These are phyloP conservation scores for Colostygia pectinataria DNA, from an alignment of 2,888 invertebrate species.

Conservation along the genomic window DNA sequence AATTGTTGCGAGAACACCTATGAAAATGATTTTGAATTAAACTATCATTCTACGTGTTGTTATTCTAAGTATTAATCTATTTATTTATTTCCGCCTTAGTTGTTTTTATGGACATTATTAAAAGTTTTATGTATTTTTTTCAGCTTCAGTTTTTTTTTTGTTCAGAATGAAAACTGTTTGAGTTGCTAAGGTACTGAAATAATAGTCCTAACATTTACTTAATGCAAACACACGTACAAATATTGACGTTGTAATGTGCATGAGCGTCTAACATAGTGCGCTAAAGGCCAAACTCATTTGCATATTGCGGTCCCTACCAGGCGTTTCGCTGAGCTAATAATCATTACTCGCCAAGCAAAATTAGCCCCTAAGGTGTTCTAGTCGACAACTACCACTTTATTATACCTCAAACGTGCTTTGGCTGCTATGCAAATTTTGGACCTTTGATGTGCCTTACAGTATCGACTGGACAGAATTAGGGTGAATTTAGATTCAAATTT, in stretches of 20 bases:
- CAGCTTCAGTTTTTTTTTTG: no score
- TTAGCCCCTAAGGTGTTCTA: slow-evolving; percentile 80
- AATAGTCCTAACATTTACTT: no score
- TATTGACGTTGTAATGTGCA: slow-evolving; percentile 28
- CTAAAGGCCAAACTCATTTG: slow-evolving; percentile 78
- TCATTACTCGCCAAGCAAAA: slow-evolving; percentile 75
- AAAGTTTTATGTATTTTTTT: no score
- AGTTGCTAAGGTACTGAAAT: background rate
- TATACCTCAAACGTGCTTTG: slow-evolving; percentile 70
- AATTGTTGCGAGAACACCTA: no score
- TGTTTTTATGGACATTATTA: no score
- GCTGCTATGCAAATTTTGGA: slow-evolving; percentile 73
- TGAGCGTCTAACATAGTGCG: slow-evolving; percentile 39
- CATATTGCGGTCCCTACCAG: slow-evolving; percentile 71
- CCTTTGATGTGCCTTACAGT: slow-evolving; percentile 74
- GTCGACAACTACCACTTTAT: slow-evolving; percentile 73
- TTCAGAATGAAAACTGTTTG: background rate
- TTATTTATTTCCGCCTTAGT: no score
- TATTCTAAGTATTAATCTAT: no score
- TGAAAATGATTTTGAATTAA: no score
- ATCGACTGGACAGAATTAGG: slow-evolving; percentile 44
- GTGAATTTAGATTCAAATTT: slow-evolving; percentile 29
- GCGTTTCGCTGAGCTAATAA: slow-evolving; percentile 65
- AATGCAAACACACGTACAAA: slow-evolving; percentile 6
- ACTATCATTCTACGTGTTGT: no score